Evolutionary conservation across 37 sponge, comb jelly and placozoan genomes (phyloP).

Genomic region (Agelas oroides): DNA sequence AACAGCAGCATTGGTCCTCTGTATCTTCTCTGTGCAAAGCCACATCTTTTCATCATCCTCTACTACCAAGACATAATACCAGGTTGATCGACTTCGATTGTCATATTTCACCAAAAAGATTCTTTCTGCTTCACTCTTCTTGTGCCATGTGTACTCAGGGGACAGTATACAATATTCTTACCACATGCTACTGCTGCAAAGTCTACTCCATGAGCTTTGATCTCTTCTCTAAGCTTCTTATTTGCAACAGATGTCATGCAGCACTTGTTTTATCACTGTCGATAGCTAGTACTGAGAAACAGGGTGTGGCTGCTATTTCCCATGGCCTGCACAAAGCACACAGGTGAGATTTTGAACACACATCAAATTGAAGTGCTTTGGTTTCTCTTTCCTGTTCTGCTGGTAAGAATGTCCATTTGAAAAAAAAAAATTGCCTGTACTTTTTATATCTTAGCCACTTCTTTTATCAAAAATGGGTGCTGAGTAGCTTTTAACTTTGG

Average conservation of each 20-base stretch:
- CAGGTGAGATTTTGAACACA: constrained; percentile 59
- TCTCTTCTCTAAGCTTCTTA: constrained; percentile 8
- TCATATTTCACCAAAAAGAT: constrained; percentile 43
- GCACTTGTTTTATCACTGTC: constrained; percentile 11
- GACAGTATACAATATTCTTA: constrained; percentile 4
- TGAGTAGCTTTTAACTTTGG: too few relatives aligned
- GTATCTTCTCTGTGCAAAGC: constrained; percentile 21
- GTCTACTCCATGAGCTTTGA: constrained; percentile 10
- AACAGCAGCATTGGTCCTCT: background rate
- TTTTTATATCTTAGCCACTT: too few relatives aligned
- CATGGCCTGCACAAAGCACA: constrained; percentile 50
- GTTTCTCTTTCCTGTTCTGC: too few relatives aligned
- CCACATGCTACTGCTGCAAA: constrained; percentile 33
- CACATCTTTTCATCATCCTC: constrained; percentile 49
- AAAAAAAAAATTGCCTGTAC: too few relatives aligned
- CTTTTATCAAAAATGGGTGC: too few relatives aligned
- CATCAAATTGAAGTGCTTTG: too few relatives aligned
- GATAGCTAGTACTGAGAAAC: background rate
- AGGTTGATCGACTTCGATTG: constrained; percentile 55
- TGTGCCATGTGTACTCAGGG: constrained; percentile 27
- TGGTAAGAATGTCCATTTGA: too few relatives aligned
- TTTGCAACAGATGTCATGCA: background rate
- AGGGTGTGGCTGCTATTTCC: constrained; percentile 30
- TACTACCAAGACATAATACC: constrained; percentile 77
- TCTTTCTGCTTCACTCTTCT: background rate